phyloP scores from a whole-genome alignment of 2,113 vertebrate species.

The Colaptes auratus region DNA sequence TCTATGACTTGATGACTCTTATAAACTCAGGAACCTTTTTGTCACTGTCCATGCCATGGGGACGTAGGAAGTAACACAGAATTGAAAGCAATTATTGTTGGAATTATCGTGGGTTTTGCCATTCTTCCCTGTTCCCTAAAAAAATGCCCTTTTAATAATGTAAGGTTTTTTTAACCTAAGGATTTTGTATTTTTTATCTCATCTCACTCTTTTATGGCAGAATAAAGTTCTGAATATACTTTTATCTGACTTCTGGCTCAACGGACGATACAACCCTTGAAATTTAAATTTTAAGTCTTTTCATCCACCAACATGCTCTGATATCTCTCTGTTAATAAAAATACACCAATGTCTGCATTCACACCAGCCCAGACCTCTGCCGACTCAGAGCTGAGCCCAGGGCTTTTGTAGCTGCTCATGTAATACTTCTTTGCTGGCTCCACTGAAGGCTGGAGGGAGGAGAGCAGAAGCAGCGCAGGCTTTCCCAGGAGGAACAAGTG shows the following conservation, averaged over 20 bases:
- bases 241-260: conserved; percentile 32
- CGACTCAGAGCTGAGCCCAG: fast-evolving
- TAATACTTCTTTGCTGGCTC: background rate
- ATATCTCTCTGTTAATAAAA: background rate
- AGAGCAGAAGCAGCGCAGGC: background rate
- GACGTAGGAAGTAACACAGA: background rate
- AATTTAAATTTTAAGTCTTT: conserved; percentile 47
- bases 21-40: background rate
- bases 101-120: background rate
- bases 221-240: conserved; percentile 32
- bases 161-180: background rate
- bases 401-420: background rate
- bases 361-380: background rate
- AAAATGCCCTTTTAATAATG: background rate
- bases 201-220: background rate
- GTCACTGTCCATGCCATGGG: background rate
- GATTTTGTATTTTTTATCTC: conserved; percentile 36
- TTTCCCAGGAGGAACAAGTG: background rate
- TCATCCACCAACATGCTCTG: conserved; percentile 21
- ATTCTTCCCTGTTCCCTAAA: conserved; percentile 12
- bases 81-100: conserved; percentile 13
- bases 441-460: background rate
- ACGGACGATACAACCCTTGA: background rate
- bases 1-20: background rate
- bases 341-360: background rate